A percentile compares a stretch with the other conserved stretches of the same genome.
Conservation (phyloP, 2,888 invertebrate species). For the Plutella xylostella region DNA sequence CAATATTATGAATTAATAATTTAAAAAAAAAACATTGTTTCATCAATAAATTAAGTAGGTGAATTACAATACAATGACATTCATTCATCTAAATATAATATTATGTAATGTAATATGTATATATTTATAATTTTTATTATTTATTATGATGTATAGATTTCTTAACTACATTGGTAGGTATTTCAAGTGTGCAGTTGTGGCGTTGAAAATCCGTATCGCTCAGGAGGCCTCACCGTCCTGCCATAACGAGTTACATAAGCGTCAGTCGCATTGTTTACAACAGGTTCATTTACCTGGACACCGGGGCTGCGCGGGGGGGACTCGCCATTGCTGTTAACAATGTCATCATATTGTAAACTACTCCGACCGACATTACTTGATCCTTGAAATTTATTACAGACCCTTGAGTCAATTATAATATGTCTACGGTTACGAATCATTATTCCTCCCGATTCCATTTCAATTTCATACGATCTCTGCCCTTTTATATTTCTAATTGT, state of each 20-base stretch:
- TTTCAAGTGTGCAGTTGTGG: too few species aligned
- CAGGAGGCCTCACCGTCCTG: conserved; percentile 16
- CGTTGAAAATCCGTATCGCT: conserved; percentile 12
- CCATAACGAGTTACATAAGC: conserved; percentile 9
- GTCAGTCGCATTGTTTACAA: background rate
- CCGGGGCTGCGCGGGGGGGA: background rate
- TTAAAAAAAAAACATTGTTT: too few species aligned
- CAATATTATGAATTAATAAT: too few species aligned
- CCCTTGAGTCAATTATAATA: background rate
- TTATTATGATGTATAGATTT: too few species aligned
- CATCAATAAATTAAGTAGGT: too few species aligned
- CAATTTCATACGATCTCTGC: background rate
- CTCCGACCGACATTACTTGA: background rate
- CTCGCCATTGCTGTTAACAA: background rate
- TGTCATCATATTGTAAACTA: background rate
- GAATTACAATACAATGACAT: too few species aligned
- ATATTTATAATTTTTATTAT: too few species aligned
- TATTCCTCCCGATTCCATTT: background rate
- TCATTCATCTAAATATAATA: too few species aligned
- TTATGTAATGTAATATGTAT: too few species aligned
- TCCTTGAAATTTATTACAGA: background rate
- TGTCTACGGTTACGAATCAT: background rate
- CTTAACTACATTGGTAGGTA: too few species aligned
- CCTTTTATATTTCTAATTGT: background rate
- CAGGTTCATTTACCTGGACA: background rate